Evolutionary conservation across 64 coral and sea anemone species (phyloP).

Genomic region (Orbicella faveolata): DNA sequence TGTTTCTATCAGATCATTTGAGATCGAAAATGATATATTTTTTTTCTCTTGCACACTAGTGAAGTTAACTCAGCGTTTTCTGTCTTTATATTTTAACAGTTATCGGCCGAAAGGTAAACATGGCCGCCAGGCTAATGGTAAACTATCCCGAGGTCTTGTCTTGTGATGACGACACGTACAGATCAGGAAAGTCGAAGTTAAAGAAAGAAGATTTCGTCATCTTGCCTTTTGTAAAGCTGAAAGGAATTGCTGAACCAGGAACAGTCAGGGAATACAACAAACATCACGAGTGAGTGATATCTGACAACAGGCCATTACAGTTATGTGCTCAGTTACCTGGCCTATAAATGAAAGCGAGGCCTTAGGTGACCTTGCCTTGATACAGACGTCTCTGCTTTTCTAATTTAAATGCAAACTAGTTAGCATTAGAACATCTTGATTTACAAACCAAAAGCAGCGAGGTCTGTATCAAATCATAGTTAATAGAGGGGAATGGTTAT

Average conservation of each 20-base stretch:
- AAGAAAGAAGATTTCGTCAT: constrained; percentile 92
- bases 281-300: constrained; percentile 81
- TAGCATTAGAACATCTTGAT: no score
- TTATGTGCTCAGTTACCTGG: no score
- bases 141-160: constrained; percentile 91
- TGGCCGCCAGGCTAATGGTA: constrained; percentile 96
- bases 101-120: constrained; percentile 93
- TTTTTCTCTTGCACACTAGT: not conserved
- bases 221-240: constrained; percentile 70
- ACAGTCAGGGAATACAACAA: constrained; percentile 90
- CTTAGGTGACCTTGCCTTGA: no score
- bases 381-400: no score
- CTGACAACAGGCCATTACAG: not conserved
- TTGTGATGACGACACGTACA: constrained; percentile 95
- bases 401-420: no score
- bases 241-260: constrained; percentile 94
- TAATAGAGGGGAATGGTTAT: no score
- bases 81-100: constrained; percentile 29
- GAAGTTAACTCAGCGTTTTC: not conserved
- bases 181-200: constrained; percentile 69
- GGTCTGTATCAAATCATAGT: no score
- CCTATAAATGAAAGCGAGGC: no score
- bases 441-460: no score
- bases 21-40: no score
- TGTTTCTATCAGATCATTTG: no score